phyloP scores from a whole-genome alignment of 2,888 invertebrate species.

The Pandemis cinnamomeana region DNA sequence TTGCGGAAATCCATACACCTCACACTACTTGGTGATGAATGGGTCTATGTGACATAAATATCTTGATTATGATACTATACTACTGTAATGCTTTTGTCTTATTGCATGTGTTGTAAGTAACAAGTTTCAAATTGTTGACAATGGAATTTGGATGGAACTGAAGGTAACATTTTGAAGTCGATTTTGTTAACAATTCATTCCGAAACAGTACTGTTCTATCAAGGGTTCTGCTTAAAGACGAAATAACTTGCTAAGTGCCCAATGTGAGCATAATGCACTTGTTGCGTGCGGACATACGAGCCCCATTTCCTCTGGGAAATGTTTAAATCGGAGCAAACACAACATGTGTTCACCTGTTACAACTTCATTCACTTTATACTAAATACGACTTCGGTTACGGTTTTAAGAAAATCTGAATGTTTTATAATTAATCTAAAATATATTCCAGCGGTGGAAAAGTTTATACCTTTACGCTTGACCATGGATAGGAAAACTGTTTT shows the following conservation, averaged over 20 bases:
- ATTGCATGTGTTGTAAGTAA: no score
- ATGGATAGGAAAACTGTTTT: neutral
- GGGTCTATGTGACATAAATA: no score
- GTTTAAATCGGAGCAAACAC: slow-evolving; percentile 24
- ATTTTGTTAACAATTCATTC: neutral
- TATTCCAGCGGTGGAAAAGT: neutral
- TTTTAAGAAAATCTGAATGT: neutral
- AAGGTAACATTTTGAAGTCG: neutral
- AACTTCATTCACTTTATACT: neutral
- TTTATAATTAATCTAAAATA: neutral
- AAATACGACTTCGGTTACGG: neutral
- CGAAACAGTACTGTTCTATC: neutral
- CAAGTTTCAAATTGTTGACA: no score
- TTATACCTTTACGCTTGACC: neutral
- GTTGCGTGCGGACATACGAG: slow-evolving; percentile 9
- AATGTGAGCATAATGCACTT: slow-evolving; percentile 9
- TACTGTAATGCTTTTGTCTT: no score
- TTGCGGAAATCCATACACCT: no score
- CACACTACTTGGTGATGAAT: no score
- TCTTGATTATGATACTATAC: no score
- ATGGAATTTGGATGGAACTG: no score
- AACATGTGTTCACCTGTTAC: slow-evolving; percentile 11
- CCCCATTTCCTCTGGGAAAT: neutral
- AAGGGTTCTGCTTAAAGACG: neutral
- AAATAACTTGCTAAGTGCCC: slow-evolving; percentile 1